Conservation (phyloP, 2,888 invertebrate genomes). For the Hipparchia semele region DNA sequence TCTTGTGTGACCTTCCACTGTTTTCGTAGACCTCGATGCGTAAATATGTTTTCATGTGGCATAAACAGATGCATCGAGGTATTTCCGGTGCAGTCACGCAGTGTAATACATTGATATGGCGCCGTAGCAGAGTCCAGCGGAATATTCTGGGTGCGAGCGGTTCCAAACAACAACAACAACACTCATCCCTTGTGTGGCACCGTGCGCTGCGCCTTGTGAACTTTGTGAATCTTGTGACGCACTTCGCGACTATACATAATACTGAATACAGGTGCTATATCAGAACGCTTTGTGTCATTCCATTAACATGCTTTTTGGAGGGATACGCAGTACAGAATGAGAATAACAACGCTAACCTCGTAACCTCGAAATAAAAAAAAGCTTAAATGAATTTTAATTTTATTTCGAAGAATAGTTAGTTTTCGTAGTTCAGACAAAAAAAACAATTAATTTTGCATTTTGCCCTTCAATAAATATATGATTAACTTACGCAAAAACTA, state of each 20-base stretch:
- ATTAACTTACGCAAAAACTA: too few relatives aligned
- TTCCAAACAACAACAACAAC: conserved; percentile 46
- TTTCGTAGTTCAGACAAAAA: background rate
- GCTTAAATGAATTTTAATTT: background rate
- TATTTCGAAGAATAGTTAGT: background rate
- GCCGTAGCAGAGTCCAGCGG: conserved; percentile 64
- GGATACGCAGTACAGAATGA: conserved; percentile 3
- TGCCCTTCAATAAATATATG: background rate
- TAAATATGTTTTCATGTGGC: conserved; percentile 48
- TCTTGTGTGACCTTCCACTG: conserved; percentile 29
- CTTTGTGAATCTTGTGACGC: conserved; percentile 22
- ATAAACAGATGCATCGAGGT: conserved; percentile 52
- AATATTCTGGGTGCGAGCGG: conserved; percentile 70
- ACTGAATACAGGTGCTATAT: background rate
- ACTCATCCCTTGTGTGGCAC: conserved; percentile 9
- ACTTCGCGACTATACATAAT: conserved; percentile 9
- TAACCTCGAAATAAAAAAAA: background rate
- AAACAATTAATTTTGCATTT: background rate
- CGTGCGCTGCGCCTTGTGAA: conserved; percentile 15
- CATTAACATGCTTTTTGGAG: conserved; percentile 4
- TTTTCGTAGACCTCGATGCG: conserved; percentile 32
- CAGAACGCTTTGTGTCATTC: conserved; percentile 6
- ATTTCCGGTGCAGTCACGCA: conserved; percentile 60
- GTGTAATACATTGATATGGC: conserved; percentile 47
- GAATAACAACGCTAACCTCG: conserved; percentile 6